Evolutionary conservation across 2,113 vertebrate genomes (phyloP).

Genomic region (Romanogobio albipinnatus): DNA sequence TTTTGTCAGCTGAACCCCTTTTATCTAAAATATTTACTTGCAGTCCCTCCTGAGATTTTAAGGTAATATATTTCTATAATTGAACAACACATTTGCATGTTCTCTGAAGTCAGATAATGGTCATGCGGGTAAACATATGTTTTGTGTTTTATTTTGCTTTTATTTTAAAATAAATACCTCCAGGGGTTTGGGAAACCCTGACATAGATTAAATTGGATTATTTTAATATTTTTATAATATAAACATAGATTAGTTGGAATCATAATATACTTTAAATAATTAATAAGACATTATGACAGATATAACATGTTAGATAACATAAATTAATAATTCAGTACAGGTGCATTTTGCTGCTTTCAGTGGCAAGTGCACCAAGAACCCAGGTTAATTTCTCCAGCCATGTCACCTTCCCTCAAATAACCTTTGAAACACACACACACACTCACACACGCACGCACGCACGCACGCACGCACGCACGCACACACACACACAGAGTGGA

Average conservation of each 20-base stretch:
- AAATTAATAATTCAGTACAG: too few species aligned
- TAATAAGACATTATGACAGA: not conserved
- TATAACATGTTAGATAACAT: not conserved
- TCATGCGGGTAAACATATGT: not conserved
- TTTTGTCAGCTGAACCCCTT: not conserved
- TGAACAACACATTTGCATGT: not conserved
- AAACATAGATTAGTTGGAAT: not conserved
- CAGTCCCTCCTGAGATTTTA: not conserved
- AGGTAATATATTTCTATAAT: not conserved
- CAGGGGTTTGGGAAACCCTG: not conserved
- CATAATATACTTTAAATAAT: not conserved
- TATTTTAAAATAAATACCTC: not conserved
- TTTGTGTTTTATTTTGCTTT: not conserved
- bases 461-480: not conserved
- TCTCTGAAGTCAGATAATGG: not conserved
- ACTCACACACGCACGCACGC: not conserved
- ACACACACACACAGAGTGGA: not conserved
- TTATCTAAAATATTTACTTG: not conserved
- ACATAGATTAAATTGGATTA: not conserved
- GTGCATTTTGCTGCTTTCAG: not conserved
- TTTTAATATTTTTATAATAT: not conserved
- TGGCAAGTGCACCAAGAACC: not conserved
- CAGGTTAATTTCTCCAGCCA: not conserved
- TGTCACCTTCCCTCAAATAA: slow-evolving; percentile 9
- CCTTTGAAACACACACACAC: not conserved